Conservation (phyloP, 2,888 invertebrate species). For the Apoda limacodes region DNA sequence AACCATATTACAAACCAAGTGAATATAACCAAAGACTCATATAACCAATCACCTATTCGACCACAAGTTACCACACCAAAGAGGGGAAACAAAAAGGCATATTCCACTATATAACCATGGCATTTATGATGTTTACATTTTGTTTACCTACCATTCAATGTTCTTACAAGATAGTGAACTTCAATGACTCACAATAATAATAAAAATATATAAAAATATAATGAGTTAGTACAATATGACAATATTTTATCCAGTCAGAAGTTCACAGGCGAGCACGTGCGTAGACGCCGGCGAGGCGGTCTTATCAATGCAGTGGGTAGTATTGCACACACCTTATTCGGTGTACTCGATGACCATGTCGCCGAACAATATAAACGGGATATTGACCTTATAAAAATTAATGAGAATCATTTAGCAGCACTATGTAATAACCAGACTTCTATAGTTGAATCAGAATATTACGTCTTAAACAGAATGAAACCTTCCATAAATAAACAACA, state of each 20-base stretch:
- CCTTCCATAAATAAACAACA: conserved; percentile 13
- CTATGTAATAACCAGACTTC: conserved; percentile 20
- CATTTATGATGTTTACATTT: conserved; percentile 1
- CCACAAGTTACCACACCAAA: no score
- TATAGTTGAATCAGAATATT: conserved; percentile 16
- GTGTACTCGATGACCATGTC: conserved; percentile 16
- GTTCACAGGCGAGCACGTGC: conserved; percentile 1
- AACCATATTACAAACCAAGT: background rate
- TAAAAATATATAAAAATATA: conserved; percentile 2
- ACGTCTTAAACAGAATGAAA: conserved; percentile 13
- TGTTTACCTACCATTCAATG: background rate
- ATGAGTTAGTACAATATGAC: conserved; percentile 1
- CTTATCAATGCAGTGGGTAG: no score
- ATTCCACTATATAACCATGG: no score
- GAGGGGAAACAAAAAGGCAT: no score
- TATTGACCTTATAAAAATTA: conserved; percentile 10
- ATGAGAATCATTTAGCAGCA: conserved; percentile 13
- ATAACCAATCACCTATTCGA: background rate
- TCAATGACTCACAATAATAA: conserved; percentile 1
- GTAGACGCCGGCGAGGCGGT: conserved; percentile 8
- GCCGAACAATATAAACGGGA: no score
- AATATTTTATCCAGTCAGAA: conserved; percentile 1
- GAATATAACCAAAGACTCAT: background rate
- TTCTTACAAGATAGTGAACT: background rate
- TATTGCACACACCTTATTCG: conserved; percentile 14